Percentiles rank a stretch among this genome's conserved stretches.
Evolutionary conservation across 2,113 vertebrate species (phyloP).

Genomic region (Arizona elegans): DNA sequence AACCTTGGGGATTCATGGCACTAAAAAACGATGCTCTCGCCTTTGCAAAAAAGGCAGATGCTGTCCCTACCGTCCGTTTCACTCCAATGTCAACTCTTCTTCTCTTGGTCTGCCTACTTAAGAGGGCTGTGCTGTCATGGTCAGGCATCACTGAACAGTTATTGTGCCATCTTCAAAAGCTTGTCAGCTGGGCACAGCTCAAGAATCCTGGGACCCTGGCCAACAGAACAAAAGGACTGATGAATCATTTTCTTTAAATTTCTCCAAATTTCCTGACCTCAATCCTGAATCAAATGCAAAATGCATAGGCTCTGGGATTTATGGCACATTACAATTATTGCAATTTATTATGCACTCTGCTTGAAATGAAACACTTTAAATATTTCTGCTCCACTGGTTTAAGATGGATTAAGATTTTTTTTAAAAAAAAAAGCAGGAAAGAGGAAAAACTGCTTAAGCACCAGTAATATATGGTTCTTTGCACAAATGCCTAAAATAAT

Average conservation of each 20-base stretch:
- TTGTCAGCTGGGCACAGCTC: constrained; percentile 87
- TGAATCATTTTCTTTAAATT: constrained; percentile 90
- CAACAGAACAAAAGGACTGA: constrained; percentile 84
- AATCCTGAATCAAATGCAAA: constrained; percentile 85
- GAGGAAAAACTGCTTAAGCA: constrained; percentile 82
- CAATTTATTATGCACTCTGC: constrained; percentile 81
- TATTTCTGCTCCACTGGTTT: constrained; percentile 82
- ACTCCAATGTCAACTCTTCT: constrained; percentile 99
- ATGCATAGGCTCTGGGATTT: constrained; percentile 84
- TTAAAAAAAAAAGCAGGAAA: constrained; percentile 62
- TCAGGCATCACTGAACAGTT: constrained; percentile 99
- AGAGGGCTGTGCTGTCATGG: constrained; percentile 98
- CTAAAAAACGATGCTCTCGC: constrained; percentile 88
- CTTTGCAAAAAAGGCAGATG: constrained; percentile 87
- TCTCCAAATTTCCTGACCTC: constrained; percentile 88
- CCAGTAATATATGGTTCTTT: constrained; percentile 83
- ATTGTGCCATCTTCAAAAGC: constrained; percentile 98
- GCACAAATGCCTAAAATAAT: constrained; percentile 81
- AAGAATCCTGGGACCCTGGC: constrained; percentile 90
- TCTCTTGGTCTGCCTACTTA: constrained; percentile 99
- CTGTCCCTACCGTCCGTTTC: constrained; percentile 95
- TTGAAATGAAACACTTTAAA: constrained; percentile 83
- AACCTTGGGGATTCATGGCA: constrained; percentile 97
- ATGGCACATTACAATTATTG: constrained; percentile 83
- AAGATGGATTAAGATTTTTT: constrained; percentile 84